Evolutionary conservation across 2,113 vertebrate species (phyloP).

Genomic region (Pachycephala philippinensis): DNA sequence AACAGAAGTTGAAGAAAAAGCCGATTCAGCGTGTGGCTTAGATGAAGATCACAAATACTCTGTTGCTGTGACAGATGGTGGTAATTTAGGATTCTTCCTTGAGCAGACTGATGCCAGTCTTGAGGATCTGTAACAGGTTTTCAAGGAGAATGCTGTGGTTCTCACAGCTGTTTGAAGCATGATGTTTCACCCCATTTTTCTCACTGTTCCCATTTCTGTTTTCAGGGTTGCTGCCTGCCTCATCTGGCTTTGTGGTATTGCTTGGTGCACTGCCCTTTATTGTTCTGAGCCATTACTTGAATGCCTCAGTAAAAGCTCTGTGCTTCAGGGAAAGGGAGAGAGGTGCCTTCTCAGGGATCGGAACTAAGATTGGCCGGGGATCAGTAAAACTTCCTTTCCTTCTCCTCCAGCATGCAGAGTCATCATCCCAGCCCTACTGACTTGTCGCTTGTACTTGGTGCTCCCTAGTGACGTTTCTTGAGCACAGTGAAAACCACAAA

Average conservation of each 20-base stretch:
- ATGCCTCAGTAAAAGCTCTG: not conserved
- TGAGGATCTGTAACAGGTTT: not conserved
- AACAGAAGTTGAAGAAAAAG: not conserved
- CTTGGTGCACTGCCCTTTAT: not conserved
- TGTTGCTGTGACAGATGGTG: not conserved
- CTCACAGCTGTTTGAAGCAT: not conserved
- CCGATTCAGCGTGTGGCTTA: not conserved
- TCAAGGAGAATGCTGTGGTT: not conserved
- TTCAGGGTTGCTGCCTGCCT: not conserved
- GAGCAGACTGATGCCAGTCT: not conserved
- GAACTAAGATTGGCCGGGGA: not conserved
- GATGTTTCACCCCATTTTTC: not conserved
- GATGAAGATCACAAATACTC: not conserved
- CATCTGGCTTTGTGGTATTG: not conserved
- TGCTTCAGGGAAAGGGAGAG: not conserved
- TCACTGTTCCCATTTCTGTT: constrained; percentile 16
- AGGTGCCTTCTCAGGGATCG: not conserved
- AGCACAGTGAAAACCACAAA: constrained; percentile 37
- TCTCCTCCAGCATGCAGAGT: constrained; percentile 3
- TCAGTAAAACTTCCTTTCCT: not conserved
- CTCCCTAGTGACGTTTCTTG: constrained; percentile 30
- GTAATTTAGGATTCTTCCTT: not conserved
- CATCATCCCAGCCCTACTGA: not conserved
- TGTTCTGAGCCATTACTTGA: not conserved
- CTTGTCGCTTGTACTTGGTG: not conserved